A percentile compares a stretch with the other conserved stretches of the same genome.
Conservation (phyloP, 2,113 vertebrate genomes). For the Naja naja region DNA sequence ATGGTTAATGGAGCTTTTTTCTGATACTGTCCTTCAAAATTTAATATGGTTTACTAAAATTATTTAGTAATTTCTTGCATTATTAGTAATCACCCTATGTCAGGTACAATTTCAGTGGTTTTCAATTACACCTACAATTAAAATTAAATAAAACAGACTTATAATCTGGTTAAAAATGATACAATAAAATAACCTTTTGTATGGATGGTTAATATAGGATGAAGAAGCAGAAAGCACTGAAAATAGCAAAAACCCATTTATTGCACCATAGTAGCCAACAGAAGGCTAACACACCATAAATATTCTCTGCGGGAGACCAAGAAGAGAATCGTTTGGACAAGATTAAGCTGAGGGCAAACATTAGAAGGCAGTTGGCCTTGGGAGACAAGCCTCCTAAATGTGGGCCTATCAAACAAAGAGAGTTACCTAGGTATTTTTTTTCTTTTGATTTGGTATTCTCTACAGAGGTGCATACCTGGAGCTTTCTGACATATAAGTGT, state of each 20-base stretch:
- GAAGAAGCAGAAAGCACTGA: neutral
- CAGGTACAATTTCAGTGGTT: neutral
- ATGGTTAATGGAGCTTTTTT: neutral
- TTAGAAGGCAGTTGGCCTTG: neutral
- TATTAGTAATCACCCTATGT: neutral
- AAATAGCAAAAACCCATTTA: neutral
- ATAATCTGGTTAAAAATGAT: neutral
- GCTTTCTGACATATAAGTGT: neutral
- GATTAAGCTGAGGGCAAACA: neutral
- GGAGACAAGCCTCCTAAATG: neutral
- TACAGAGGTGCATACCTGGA: neutral
- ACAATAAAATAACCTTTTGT: neutral
- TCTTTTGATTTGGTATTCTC: neutral
- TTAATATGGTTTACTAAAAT: neutral
- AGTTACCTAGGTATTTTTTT: neutral
- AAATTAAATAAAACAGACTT: neutral
- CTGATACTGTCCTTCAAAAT: neutral
- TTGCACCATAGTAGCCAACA: neutral
- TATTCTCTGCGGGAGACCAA: neutral
- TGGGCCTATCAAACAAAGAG: neutral
- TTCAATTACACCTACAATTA: neutral
- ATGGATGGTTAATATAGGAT: neutral
- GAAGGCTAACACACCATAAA: neutral
- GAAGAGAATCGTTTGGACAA: neutral
- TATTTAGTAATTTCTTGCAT: neutral